Conservation (phyloP, 2,888 invertebrate genomes). For the Lasioglossum pauxillum region DNA sequence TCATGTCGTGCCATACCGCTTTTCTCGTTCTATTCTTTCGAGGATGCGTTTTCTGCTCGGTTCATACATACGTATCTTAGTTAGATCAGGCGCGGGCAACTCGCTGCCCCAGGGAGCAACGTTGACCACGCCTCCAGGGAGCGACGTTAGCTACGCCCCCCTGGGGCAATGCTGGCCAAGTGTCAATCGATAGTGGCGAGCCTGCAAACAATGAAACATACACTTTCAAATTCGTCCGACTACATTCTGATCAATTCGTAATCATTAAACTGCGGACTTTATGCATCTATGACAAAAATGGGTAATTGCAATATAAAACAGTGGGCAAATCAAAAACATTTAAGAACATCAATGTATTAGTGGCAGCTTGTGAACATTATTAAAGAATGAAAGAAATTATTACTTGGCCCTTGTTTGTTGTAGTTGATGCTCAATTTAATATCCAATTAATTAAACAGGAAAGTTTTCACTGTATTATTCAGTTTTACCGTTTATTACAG, state of each 20-base stretch:
- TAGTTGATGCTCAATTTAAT: background rate
- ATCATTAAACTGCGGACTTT: background rate
- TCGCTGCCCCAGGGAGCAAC: background rate
- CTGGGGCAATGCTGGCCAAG: background rate
- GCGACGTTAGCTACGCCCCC: background rate
- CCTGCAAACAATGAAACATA: background rate
- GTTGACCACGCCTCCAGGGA: background rate
- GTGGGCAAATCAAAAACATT: too few relatives aligned
- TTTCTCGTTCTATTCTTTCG: background rate
- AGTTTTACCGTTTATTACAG: background rate
- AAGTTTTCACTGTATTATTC: background rate
- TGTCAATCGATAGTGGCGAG: background rate
- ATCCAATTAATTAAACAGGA: too few relatives aligned
- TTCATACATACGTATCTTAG: background rate
- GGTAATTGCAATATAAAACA: too few relatives aligned
- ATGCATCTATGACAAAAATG: too few relatives aligned
- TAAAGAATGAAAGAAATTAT: too few relatives aligned
- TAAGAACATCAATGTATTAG: too few relatives aligned
- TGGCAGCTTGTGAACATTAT: too few relatives aligned
- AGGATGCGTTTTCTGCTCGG: background rate
- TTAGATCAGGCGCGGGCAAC: background rate
- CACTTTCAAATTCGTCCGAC: background rate
- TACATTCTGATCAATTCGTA: background rate
- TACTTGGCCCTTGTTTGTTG: too few relatives aligned
- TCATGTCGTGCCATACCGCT: conserved; percentile 15